These are phyloP conservation scores for Chesias legatella DNA, from an alignment of 2,888 invertebrate species.

Conservation along the genomic window DNA sequence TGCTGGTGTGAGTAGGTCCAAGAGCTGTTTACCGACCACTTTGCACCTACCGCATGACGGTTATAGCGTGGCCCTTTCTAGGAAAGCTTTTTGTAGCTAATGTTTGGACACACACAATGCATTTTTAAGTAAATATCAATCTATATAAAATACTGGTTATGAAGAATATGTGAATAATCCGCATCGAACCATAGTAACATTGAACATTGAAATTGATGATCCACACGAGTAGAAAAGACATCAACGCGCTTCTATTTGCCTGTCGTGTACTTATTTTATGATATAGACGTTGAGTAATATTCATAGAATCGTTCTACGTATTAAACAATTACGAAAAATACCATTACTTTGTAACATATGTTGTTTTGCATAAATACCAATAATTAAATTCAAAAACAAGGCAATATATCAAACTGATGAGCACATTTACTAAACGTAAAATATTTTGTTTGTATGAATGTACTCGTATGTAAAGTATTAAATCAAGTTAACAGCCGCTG, in stretches of 20 bases:
- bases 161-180: constrained; percentile 8
- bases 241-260: constrained; percentile 11
- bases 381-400: constrained; percentile 3
- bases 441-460: constrained; percentile 2
- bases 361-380: background rate
- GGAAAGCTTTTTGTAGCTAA: constrained; percentile 50
- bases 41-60: constrained; percentile 60
- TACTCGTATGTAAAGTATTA: constrained; percentile 9
- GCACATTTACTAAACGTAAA: constrained; percentile 2
- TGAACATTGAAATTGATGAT: too few relatives aligned
- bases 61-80: constrained; percentile 61
- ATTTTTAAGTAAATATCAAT: constrained; percentile 31
- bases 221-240: constrained; percentile 19
- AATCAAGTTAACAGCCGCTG: constrained; percentile 24
- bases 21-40: constrained; percentile 66
- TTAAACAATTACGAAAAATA: too few relatives aligned
- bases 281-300: too few relatives aligned
- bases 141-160: constrained; percentile 26
- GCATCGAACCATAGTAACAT: background rate
- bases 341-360: too few relatives aligned
- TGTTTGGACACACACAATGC: constrained; percentile 43
- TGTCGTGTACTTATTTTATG: background rate
- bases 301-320: too few relatives aligned
- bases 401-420: background rate
- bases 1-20: constrained; percentile 51